phyloP scores from a whole-genome alignment of 2,113 vertebrate genomes.

The Cephalopterus ornatus region DNA sequence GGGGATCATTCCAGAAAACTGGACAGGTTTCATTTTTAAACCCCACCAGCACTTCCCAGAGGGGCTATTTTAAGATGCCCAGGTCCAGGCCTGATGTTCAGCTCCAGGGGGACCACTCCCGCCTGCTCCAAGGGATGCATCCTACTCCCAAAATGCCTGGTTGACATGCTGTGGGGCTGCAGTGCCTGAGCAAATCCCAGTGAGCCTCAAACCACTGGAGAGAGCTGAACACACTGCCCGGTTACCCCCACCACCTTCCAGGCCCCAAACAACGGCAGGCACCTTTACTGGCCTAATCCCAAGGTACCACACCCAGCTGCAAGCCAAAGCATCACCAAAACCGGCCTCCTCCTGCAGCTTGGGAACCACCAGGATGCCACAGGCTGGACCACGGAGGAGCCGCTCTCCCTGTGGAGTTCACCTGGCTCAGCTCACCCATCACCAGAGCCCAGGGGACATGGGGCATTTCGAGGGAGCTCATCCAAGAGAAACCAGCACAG shows the following conservation, averaged over 20 bases:
- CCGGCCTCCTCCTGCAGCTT: neutral
- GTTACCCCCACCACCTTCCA: neutral
- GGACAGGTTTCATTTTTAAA: neutral
- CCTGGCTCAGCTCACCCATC: fast-evolving
- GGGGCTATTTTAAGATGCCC: neutral
- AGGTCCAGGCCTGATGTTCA: neutral
- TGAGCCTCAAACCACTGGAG: fast-evolving
- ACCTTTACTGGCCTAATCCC: neutral
- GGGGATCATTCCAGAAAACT: neutral
- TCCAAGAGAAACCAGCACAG: neutral
- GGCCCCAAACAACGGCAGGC: fast-evolving
- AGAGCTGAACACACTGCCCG: fast-evolving
- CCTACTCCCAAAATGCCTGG: fast-evolving
- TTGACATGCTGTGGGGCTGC: fast-evolving
- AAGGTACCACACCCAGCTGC: neutral
- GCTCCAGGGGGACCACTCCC: neutral
- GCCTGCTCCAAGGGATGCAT: neutral
- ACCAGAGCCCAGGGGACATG: neutral
- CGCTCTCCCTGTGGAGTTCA: neutral
- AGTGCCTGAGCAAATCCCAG: neutral
- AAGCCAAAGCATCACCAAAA: neutral
- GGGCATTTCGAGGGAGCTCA: neutral
- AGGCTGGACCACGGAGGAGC: neutral
- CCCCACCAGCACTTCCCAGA: neutral
- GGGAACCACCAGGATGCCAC: neutral